Evolutionary conservation across 2,113 vertebrate genomes (phyloP), one percentile per base, ranked within the genome.

Genomic region (Semicossyphus pulcher): DNA sequence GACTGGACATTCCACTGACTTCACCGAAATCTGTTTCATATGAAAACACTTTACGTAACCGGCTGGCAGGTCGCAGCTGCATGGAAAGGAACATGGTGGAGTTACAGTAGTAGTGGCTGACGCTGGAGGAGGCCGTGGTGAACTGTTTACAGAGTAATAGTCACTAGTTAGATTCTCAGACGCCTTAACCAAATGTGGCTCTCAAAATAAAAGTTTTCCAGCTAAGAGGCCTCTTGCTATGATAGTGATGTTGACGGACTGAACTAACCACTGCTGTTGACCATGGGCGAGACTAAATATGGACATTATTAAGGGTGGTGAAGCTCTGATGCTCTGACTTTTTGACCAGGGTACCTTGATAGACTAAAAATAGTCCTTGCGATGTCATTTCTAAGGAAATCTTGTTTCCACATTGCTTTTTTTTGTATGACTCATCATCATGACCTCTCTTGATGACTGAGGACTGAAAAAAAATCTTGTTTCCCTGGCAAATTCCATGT

Each of bases 31-130:
- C 87, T 91, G 81, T 83, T 88, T 91, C 89, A 85, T 77, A 91
- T 90, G 87, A 93, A 90, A 92, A 92, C 88, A 91, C 71, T 90
- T 93, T 90, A 92, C 79, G 79, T 90, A 92, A 92, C 71, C 80
- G 51, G 72, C 80, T 90, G 87, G 88, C 79, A 69, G 68, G 37
- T 71, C 31, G 15, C 42, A 56, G 71, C 80, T 76, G 81, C 68
- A 41, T 65, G 78, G 65, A 77, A 66, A 78, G 1, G 63, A 69
- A 83, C 73, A 69, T 42, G 73, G 58, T 44, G 68, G 54, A 60
- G 76, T 64, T 81, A 81, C 76, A 72, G 86, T 72, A 61, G 64
- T 52, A 52, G 56, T 44, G 64, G 69, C 72, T 28, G 71, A 61
- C 68, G 73, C 65, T 73, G 81, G 67, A 78, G 48, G 20, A 41